Evolutionary conservation across 1,140 invertebrate species (phyloP).

Genomic region (Mizuhopecten yessoensis): DNA sequence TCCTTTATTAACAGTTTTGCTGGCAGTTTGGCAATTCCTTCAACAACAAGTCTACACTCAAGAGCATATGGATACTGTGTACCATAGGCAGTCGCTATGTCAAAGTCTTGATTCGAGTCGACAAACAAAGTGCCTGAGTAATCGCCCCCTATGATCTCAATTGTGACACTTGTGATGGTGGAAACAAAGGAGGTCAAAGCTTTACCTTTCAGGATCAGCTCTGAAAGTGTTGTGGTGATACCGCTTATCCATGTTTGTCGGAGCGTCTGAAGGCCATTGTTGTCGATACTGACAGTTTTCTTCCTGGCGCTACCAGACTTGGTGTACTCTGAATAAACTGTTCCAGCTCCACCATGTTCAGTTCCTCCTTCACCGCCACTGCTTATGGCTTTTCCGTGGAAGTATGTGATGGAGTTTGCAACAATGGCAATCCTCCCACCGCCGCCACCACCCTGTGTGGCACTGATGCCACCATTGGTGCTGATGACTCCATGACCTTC

Average conservation of each 20-base stretch:
- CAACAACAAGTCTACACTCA: slow-evolving; percentile 69
- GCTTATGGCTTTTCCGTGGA: slow-evolving; percentile 62
- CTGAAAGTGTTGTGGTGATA: slow-evolving; percentile 54
- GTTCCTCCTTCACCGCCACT: slow-evolving; percentile 66
- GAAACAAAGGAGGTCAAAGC: slow-evolving; percentile 62
- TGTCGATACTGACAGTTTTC: slow-evolving; percentile 65
- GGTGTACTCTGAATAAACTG: slow-evolving; percentile 68
- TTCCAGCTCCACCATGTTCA: slow-evolving; percentile 70
- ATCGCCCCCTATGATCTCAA: slow-evolving; percentile 68
- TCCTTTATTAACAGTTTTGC: slow-evolving; percentile 72
- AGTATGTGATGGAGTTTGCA: slow-evolving; percentile 62
- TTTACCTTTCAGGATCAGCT: slow-evolving; percentile 63
- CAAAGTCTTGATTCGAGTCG: slow-evolving; percentile 60
- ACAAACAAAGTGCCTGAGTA: slow-evolving; percentile 68
- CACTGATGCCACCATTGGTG: slow-evolving; percentile 65
- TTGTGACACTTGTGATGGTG: slow-evolving; percentile 54
- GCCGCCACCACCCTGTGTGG: slow-evolving; percentile 66
- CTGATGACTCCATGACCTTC: slow-evolving; percentile 71
- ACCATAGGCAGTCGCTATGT: slow-evolving; percentile 72
- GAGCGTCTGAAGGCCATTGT: slow-evolving; percentile 52
- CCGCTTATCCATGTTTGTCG: slow-evolving; percentile 61
- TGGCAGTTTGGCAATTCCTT: slow-evolving; percentile 65
- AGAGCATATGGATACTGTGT: slow-evolving; percentile 71
- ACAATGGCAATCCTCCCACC: slow-evolving; percentile 71
- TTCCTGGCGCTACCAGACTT: slow-evolving; percentile 66